Conservation (phyloP, 2,113 vertebrate species). For the Tinamus guttatus region DNA sequence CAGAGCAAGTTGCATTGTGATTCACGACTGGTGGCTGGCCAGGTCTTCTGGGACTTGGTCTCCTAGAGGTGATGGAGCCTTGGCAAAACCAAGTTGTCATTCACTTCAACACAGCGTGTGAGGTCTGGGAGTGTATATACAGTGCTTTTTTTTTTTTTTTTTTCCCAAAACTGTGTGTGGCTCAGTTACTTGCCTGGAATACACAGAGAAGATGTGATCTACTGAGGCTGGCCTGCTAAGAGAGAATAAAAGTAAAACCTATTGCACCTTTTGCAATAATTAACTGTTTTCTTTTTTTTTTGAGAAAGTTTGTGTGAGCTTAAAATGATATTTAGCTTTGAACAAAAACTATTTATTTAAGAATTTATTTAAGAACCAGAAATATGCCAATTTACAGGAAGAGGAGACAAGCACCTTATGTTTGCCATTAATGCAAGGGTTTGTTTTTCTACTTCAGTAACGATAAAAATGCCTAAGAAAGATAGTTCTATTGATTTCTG, state of each 20-base stretch:
- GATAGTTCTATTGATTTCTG: background rate
- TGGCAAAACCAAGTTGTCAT: background rate
- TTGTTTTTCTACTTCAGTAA: background rate
- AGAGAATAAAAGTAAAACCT: background rate
- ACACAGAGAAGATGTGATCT: background rate
- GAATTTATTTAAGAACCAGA: background rate
- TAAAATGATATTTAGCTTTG: background rate
- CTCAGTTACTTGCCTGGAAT: background rate
- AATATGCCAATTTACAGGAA: background rate
- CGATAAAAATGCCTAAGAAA: background rate
- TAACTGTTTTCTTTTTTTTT: background rate
- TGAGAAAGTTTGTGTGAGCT: background rate
- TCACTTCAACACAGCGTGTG: background rate
- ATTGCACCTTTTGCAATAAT: background rate
- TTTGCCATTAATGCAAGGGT: background rate
- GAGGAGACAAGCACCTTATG: background rate
- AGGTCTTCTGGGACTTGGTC: background rate
- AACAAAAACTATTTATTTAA: background rate
- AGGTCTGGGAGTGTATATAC: background rate
- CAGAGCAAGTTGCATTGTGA: background rate
- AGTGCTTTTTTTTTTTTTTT: background rate
- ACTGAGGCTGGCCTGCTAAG: background rate
- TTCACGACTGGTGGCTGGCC: background rate
- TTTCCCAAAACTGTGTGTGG: background rate
- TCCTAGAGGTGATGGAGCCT: background rate